phyloP scores from a whole-genome alignment of 2,797 vertebrate genomes.

The Typhlichthys eigenmanni region DNA sequence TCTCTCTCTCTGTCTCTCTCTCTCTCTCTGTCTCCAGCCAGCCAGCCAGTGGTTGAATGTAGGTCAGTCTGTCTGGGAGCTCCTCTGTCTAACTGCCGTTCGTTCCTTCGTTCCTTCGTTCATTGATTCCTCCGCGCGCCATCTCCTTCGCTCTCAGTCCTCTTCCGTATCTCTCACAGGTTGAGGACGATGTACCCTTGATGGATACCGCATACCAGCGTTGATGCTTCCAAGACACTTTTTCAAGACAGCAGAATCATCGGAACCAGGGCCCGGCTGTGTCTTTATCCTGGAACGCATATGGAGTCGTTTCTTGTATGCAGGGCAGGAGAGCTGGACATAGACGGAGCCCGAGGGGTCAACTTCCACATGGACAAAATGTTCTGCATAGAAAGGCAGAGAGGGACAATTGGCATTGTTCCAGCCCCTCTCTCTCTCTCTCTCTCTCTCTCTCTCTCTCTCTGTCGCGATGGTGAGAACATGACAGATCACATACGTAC shows the following conservation, averaged over 20 bases:
- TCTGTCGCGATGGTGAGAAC: constrained; percentile 48
- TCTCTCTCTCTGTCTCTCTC: not conserved
- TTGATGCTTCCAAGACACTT: too few species aligned
- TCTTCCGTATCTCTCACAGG: constrained; percentile 8
- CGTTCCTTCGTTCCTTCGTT: not conserved
- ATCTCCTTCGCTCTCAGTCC: not conserved
- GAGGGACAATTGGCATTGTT: not conserved
- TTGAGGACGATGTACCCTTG: constrained; percentile 15
- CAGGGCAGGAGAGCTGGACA: too few species aligned
- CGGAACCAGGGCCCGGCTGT: too few species aligned
- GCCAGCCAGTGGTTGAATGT: too few species aligned
- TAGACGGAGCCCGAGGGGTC: too few species aligned
- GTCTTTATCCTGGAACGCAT: too few species aligned
- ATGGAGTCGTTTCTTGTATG: too few species aligned
- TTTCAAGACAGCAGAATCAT: too few species aligned
- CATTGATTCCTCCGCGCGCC: constrained; percentile 1
- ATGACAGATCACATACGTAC: constrained; percentile 22
- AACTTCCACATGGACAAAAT: too few species aligned
- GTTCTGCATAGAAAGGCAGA: too few species aligned
- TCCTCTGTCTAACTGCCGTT: not conserved
- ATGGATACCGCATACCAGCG: too few species aligned
- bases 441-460: constrained; percentile 36
- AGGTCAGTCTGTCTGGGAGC: too few species aligned
- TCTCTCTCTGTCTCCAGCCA: constrained; percentile 7
- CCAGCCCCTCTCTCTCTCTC: constrained; percentile 10